Evolutionary conservation across 92 coral and sea anemone genomes (phyloP).

Genomic region (Parazoanthus swiftii): DNA sequence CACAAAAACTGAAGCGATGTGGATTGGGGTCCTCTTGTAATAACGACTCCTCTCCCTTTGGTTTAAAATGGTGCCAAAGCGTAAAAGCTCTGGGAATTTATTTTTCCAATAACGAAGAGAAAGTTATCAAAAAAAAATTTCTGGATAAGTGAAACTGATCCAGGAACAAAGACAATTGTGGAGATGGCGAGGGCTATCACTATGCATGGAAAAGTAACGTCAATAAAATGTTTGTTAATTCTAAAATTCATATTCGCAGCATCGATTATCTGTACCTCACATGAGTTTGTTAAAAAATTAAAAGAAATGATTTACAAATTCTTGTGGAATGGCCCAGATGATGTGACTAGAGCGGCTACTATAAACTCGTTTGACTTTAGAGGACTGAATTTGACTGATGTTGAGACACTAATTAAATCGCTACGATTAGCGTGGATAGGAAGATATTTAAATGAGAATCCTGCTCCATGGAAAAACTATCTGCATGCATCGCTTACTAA

Average conservation of each 20-base stretch:
- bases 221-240: no score
- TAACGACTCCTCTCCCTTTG: no score
- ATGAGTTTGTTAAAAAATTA: not conserved
- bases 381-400: slow-evolving; percentile 27
- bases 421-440: slow-evolving; percentile 22
- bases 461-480: slow-evolving; percentile 32
- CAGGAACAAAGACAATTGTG: no score
- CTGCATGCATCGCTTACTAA: slow-evolving; percentile 20
- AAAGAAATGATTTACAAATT: not conserved
- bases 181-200: no score
- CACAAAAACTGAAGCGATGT: no score
- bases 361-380: slow-evolving; percentile 6
- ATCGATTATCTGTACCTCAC: not conserved
- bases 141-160: no score
- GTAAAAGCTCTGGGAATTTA: no score
- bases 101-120: no score
- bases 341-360: slow-evolving; percentile 15
- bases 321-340: not conserved
- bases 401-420: slow-evolving; percentile 35
- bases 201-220: no score
- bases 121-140: no score
- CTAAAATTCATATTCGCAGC: not conserved
- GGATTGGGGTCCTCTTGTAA: no score
- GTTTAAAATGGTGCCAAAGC: no score
- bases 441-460: slow-evolving; percentile 21